Evolutionary conservation across 2,888 invertebrate genomes (phyloP).

Genomic region (Nasonovia ribisnigri): DNA sequence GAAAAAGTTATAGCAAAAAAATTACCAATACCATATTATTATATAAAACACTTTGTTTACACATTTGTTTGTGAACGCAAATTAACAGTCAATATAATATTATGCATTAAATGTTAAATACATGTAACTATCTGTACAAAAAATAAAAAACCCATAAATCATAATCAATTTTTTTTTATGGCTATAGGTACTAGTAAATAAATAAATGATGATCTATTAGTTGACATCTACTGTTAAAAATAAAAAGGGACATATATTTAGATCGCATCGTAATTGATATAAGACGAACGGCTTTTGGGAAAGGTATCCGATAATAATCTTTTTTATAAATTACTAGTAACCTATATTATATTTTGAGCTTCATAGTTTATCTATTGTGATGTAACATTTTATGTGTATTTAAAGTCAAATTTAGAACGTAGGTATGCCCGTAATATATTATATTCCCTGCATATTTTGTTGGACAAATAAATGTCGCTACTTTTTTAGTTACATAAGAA

Average conservation of each 20-base stretch:
- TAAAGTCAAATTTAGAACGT: neutral
- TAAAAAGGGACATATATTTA: neutral
- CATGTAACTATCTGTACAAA: neutral
- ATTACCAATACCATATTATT: neutral
- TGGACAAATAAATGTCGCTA: neutral
- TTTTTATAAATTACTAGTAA: neutral
- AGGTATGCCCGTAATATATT: neutral
- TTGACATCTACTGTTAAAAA: neutral
- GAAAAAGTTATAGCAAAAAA: neutral
- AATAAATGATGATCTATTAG: conserved; percentile 5
- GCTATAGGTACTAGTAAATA: neutral
- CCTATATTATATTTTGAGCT: neutral
- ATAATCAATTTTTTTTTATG: neutral
- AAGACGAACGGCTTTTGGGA: neutral
- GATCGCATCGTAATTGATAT: neutral
- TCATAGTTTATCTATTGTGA: neutral
- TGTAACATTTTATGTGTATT: neutral
- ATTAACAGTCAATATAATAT: neutral
- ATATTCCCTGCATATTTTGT: neutral
- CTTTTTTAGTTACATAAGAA: neutral
- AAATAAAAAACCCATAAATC: conserved; percentile 2
- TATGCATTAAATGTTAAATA: neutral
- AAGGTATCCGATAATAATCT: neutral
- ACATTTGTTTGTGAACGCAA: neutral
- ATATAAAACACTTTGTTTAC: neutral